Evolutionary conservation across 2,888 invertebrate species (phyloP).

Genomic region (Mycalesis mineus): DNA sequence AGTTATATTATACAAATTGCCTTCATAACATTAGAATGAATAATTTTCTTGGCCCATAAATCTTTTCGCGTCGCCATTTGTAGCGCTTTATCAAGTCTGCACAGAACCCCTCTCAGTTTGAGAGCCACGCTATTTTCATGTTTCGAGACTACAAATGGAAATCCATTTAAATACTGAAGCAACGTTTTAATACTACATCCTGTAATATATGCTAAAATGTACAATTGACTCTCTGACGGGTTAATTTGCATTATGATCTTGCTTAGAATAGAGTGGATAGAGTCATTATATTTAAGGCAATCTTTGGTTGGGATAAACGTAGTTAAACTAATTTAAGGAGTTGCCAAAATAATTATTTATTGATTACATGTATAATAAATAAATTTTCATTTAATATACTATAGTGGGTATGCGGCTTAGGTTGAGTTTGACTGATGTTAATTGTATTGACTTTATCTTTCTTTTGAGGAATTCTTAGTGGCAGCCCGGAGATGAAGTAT

Average conservation of each 20-base stretch:
- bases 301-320: no score
- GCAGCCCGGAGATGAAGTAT: no score
- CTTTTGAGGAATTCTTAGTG: no score
- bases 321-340: no score
- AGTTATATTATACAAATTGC: no score
- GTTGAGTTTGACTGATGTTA: no score
- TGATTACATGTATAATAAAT: no score
- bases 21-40: slow-evolving; percentile 31
- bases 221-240: not conserved
- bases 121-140: slow-evolving; percentile 80
- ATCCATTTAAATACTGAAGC: slow-evolving; percentile 77
- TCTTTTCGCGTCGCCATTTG: slow-evolving; percentile 41
- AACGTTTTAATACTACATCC: slow-evolving; percentile 66
- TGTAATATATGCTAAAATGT: slow-evolving; percentile 3
- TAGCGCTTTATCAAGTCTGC: slow-evolving; percentile 57
- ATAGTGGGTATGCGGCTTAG: no score
- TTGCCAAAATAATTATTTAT: no score
- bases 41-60: slow-evolving; percentile 32
- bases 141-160: slow-evolving; percentile 76
- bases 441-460: no score
- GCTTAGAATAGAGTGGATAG: not conserved
- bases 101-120: slow-evolving; percentile 61
- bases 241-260: not conserved
- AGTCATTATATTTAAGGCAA: no score
- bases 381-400: no score